phyloP scores from a whole-genome alignment of 2,797 vertebrate genomes.

The Tolypeutes matacus region DNA sequence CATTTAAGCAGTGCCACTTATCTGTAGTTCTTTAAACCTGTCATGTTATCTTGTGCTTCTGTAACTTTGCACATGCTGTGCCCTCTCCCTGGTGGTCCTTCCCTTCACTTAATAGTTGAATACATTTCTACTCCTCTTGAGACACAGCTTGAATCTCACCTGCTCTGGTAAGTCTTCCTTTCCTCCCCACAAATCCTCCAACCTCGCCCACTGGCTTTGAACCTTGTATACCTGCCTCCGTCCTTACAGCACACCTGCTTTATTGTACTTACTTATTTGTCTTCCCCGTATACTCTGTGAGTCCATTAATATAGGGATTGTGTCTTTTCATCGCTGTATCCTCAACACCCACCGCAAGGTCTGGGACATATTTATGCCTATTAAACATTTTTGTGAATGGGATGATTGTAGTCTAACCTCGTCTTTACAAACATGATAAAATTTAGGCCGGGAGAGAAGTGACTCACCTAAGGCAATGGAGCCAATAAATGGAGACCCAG shows the following conservation, averaged over 20 bases:
- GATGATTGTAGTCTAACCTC: too few relatives aligned
- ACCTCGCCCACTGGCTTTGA: fast-evolving
- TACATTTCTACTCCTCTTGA: not conserved
- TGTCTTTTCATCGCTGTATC: not conserved
- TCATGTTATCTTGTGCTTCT: not conserved
- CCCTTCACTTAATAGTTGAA: not conserved
- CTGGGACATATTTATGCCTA: not conserved
- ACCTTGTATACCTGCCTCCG: fast-evolving
- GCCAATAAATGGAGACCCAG: not conserved
- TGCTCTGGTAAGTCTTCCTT: not conserved
- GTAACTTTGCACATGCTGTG: not conserved
- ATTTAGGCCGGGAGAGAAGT: not conserved
- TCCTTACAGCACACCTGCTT: not conserved
- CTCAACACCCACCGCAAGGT: too few relatives aligned
- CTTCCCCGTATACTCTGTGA: not conserved
- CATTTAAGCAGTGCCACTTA: not conserved
- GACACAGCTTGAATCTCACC: not conserved
- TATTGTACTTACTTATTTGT: not conserved
- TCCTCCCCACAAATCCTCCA: not conserved
- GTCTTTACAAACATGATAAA: not conserved
- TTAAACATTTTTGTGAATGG: not conserved
- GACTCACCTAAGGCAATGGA: not conserved
- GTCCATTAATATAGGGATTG: too few relatives aligned
- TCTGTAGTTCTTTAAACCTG: not conserved
- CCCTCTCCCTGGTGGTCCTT: not conserved